Conservation (phyloP, 2,113 vertebrate genomes). For the Tachuris rubrigastra region DNA sequence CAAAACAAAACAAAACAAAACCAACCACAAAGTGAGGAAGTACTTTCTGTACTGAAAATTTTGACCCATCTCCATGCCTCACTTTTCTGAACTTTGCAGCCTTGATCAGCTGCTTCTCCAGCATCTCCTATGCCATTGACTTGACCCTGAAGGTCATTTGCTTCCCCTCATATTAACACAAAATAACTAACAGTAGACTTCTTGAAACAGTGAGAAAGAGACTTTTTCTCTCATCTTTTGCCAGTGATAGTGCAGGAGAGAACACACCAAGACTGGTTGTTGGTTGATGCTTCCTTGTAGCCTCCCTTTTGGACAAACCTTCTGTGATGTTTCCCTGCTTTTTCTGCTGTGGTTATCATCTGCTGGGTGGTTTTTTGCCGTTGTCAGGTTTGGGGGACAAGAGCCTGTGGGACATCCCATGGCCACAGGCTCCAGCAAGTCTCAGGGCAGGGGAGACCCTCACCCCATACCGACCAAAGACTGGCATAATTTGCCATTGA, state of each 20-base stretch:
- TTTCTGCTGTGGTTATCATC: not conserved
- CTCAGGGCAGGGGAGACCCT: not conserved
- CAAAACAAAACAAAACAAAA: not conserved
- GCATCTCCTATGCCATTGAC: not conserved
- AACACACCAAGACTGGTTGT: not conserved
- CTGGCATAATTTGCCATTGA: not conserved
- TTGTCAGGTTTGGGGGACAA: not conserved
- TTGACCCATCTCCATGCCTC: not conserved
- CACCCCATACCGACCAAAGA: not conserved
- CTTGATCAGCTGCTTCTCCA: not conserved
- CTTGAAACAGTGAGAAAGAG: not conserved
- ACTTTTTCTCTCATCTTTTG: not conserved
- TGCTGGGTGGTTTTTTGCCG: not conserved
- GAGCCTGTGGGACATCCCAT: accelerated
- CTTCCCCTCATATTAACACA: not conserved
- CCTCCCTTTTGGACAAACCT: not conserved
- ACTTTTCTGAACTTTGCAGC: not conserved
- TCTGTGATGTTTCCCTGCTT: not conserved
- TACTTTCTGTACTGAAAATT: not conserved
- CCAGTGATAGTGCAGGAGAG: not conserved
- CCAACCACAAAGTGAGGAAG: not conserved
- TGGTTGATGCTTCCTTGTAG: accelerated
- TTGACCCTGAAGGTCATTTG: not conserved
- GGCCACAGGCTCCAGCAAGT: not conserved
- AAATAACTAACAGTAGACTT: not conserved